Conservation (phyloP, 2,113 vertebrate genomes). For the Osmerus eperlanus region DNA sequence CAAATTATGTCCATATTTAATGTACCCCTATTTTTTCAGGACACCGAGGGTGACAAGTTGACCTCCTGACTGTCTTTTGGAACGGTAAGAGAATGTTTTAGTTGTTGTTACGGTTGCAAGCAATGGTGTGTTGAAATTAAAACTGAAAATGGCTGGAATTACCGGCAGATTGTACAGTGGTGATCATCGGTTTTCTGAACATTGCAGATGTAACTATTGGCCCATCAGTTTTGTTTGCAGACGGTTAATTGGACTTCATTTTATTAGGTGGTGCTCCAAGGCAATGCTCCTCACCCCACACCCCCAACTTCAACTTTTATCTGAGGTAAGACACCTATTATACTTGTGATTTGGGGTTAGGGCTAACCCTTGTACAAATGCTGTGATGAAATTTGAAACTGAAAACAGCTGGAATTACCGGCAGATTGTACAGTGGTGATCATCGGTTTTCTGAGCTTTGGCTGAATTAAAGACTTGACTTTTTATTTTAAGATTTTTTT, state of each 20-base stretch:
- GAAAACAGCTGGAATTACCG: constrained; percentile 82
- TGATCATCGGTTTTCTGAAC: constrained; percentile 82
- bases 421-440: constrained; percentile 81
- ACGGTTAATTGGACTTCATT: background rate
- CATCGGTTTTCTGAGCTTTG: constrained; percentile 71
- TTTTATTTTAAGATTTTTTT: too few relatives aligned
- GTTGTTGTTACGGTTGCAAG: too few relatives aligned
- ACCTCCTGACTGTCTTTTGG: too few relatives aligned
- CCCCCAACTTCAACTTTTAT: too few relatives aligned
- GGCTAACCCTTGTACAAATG: background rate
- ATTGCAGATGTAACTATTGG: background rate
- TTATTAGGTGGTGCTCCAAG: background rate
- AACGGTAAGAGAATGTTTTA: too few relatives aligned
- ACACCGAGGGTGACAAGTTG: too few relatives aligned
- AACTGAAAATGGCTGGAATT: constrained; percentile 77
- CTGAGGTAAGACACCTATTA: constrained; percentile 31
- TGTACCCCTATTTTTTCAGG: too few relatives aligned
- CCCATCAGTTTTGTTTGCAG: background rate
- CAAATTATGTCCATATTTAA: too few relatives aligned
- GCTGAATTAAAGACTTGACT: too few relatives aligned
- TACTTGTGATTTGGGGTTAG: too few relatives aligned
- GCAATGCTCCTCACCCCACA: background rate
- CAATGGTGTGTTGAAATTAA: constrained; percentile 33
- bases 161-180: constrained; percentile 84
- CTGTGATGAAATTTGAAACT: constrained; percentile 17